Evolutionary conservation across 2,113 vertebrate genomes (phyloP), one percentile per base, ranked within the genome.

Genomic region (Chroicocephalus ridibundus): DNA sequence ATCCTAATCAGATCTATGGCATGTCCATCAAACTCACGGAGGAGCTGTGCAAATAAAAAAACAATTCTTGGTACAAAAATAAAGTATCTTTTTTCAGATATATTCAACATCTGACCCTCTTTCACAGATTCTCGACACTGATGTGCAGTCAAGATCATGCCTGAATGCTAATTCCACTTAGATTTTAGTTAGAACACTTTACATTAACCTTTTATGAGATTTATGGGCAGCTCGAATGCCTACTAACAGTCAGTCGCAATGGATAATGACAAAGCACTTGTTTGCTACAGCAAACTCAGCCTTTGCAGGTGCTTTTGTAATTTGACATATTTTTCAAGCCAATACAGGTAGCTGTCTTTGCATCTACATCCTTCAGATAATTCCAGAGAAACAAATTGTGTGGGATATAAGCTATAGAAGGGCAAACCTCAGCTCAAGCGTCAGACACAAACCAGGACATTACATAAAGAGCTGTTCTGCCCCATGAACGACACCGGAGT

Each of bases 401-500:
- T 14, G 58, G 47, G 72, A n/a, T 13, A 7, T 4, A 61, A 55
- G 44, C 14, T 58, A 4, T 0, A 51, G 68, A 38, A 74, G 74
- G 51, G 36, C 69, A 80, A 83, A 83, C 11, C 38, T 46, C 76
- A 64, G 71, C 1, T 71, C 57, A 46, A 13, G 15, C 13, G 0
- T 0, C 18, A 18, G 74, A 27, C 26, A 70, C 25, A 29, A 34
- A 42, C 9, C 62, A 76, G 15, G 3, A 12, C 22, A 0, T 13
- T 1, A 4, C 5, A 9, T 1, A 8, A 10, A 3, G 22, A 15
- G 57, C 9, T 31, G 0, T 42, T 14, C 25, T 77, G 70, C 52
- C 83, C n/a, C 72, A 3, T 0, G 32, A 11, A 12, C 2, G 32
- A 11, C 4, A 15, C n/a, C 15, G 2, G 7, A 4, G 44, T 17